These are phyloP conservation scores for Ceratitis capitata DNA, from an alignment of 1,140 invertebrate species.

Conservation along the genomic window DNA sequence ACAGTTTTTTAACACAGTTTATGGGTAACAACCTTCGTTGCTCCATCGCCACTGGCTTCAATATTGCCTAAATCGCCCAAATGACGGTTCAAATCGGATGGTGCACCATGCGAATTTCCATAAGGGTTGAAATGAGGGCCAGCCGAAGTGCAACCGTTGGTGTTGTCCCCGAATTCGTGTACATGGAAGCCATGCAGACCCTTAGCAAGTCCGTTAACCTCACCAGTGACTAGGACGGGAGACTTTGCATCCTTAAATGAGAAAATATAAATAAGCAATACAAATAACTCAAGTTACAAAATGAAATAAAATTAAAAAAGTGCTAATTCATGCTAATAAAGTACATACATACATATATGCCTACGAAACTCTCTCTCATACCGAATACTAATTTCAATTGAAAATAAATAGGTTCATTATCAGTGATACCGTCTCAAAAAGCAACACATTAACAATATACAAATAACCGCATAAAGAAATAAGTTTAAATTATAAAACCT, in stretches of 20 bases:
- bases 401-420: background rate
- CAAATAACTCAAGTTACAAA: no score
- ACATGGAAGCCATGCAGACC: conserved; percentile 92
- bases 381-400: no score
- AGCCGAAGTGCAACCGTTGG: conserved; percentile 94
- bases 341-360: background rate
- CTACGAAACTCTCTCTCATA: background rate
- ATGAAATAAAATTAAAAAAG: no score
- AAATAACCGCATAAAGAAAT: background rate
- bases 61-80: conserved; percentile 95
- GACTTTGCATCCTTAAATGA: conserved; percentile 64
- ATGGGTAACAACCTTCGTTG: conserved; percentile 70
- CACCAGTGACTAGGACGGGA: conserved; percentile 76
- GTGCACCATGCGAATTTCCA: conserved; percentile 86
- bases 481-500: no score
- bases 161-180: conserved; percentile 96
- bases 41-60: conserved; percentile 74
- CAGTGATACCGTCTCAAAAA: no score
- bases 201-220: conserved; percentile 75
- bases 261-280: background rate
- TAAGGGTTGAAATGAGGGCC: conserved; percentile 96
- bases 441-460: background rate
- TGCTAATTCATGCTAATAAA: conserved; percentile 1
- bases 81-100: conserved; percentile 78
- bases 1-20: background rate